Evolutionary conservation across 1,140 invertebrate genomes (phyloP), one percentile per base, ranked within the genome.

Genomic region (Zaprionus lachaisei): DNA sequence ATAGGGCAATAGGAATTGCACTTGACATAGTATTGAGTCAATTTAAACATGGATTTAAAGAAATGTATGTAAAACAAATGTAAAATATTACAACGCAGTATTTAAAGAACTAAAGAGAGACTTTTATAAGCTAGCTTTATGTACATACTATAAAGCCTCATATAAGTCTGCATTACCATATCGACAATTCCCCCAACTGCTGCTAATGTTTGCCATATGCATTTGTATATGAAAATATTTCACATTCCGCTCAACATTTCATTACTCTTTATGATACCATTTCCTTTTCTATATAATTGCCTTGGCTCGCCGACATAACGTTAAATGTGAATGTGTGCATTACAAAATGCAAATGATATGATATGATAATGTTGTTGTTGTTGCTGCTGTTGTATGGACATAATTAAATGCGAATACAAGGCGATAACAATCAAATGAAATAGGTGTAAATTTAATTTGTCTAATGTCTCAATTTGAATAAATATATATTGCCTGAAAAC

Each of bases 381-480:
- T 65, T 26, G 14, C 5, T 31, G 28, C 49, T 65, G 17, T 44
- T 37, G 28, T 62, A 51, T 51, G 49, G 28, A 47, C 49, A 81
- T 82, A 89, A 90, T 90, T 89, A 89, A 89, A 73, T 89, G 84
- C 64, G 65, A 68, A 89, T 74, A 85, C 81, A 73, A 75, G 77
- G 72, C 76, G 86, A 90, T 84, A 92, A 92, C 90, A 92, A 90
- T 92, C 89, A 92, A 83, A 76, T 77, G 85, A 72, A 86, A 83
- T 81, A 92, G 83, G 90, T 92, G 90, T 86, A 92, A 83, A 92
- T 92, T 92, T 90, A 92, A 92, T 92, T 92, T 86, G 90, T 92
- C 83, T 92, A 92, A 92, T 92, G 90, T 92, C 90, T 92, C 85
- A 90, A 92, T 92, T 92, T 91, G 84, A 91, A 91, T 90, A 91